Evolutionary conservation across 2,797 vertebrate species (phyloP).

Genomic region (Sphaeramia orbicularis): DNA sequence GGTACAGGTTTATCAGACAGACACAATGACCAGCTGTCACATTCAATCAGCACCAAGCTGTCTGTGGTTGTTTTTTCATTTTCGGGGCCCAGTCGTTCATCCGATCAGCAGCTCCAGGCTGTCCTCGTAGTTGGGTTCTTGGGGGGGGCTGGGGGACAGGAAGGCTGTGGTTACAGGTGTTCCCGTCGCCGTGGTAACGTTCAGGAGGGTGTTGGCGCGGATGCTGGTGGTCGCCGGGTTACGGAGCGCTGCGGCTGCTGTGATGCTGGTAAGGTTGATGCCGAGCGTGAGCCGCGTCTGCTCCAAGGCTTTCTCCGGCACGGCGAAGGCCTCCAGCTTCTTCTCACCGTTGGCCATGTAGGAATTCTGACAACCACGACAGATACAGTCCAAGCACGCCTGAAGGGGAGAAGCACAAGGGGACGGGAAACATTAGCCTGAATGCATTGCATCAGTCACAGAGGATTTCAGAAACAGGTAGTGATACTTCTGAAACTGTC

Average conservation of each 20-base stretch:
- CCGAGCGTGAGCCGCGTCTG: constrained; percentile 98
- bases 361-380: constrained; percentile 99
- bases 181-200: constrained; percentile 88
- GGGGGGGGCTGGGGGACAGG: constrained; percentile 92
- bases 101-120: constrained; percentile 94
- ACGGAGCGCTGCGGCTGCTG: constrained; percentile 79
- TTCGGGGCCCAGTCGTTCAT: constrained; percentile 59
- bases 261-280: constrained; percentile 99
- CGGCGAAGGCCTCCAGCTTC: constrained; percentile 99
- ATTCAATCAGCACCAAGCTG: constrained; percentile 74
- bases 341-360: constrained; percentile 99
- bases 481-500: no score
- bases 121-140: constrained; percentile 94
- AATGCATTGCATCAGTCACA: neutral
- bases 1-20: constrained; percentile 65
- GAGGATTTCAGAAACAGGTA: no score
- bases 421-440: neutral
- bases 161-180: constrained; percentile 91
- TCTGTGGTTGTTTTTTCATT: constrained; percentile 24
- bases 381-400: constrained; percentile 99
- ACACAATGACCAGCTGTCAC: constrained; percentile 70
- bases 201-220: constrained; percentile 90
- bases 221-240: constrained; percentile 95
- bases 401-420: constrained; percentile 21
- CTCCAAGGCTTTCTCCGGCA: constrained; percentile 99